Conservation (phyloP, 2,113 vertebrate species). For the Athene noctua region DNA sequence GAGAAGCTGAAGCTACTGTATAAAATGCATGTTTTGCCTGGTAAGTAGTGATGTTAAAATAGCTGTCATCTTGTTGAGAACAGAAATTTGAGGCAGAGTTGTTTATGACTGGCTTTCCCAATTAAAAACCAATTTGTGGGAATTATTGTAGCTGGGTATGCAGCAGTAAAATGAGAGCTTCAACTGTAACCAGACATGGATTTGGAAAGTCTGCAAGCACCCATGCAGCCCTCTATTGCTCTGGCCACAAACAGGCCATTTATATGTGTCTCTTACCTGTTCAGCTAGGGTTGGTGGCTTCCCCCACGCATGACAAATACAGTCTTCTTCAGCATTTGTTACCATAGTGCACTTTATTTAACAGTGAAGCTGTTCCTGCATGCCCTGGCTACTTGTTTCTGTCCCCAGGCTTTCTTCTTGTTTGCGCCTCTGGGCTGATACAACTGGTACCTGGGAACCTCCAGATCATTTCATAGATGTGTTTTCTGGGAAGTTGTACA, state of each 20-base stretch:
- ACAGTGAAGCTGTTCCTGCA: neutral
- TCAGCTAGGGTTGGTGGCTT: neutral
- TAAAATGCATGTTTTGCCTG: slow-evolving; percentile 93
- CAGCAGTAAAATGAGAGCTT: neutral
- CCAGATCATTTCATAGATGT: neutral
- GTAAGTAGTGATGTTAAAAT: slow-evolving; percentile 71
- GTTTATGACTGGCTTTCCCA: neutral
- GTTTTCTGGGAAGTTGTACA: neutral
- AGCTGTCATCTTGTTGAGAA: neutral
- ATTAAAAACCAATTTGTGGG: neutral
- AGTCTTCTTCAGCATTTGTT: neutral
- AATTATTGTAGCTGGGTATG: neutral
- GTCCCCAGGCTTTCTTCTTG: neutral
- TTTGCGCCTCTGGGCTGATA: neutral
- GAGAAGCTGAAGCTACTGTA: slow-evolving; percentile 96
- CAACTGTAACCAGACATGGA: neutral
- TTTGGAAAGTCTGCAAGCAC: neutral
- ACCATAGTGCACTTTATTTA: neutral
- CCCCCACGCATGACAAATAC: neutral
- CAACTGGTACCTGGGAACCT: neutral
- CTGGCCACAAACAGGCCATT: neutral
- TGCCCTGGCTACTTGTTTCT: neutral
- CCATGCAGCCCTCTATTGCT: neutral
- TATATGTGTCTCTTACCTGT: neutral
- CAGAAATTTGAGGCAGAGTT: neutral